Percentiles rank a stretch among this genome's conserved stretches.
Conservation (phyloP, 2,888 invertebrate genomes). For the Leuctra nigra region DNA sequence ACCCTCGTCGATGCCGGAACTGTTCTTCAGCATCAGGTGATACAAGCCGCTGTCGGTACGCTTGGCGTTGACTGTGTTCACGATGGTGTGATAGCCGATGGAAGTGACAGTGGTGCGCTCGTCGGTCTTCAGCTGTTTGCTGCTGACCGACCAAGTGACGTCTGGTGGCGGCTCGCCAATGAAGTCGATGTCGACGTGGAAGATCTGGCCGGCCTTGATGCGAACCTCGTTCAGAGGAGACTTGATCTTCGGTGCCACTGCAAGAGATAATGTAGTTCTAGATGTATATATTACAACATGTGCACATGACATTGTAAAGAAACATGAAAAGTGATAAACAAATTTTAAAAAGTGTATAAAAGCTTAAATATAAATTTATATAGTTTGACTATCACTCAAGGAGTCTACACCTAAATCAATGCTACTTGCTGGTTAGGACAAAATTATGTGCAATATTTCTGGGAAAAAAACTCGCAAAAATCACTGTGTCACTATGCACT, state of each 20-base stretch:
- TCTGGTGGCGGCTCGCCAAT: constrained; percentile 91
- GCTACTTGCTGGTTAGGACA: too few species aligned
- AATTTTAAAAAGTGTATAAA: too few species aligned
- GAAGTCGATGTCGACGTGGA: constrained; percentile 85
- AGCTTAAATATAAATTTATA: too few species aligned
- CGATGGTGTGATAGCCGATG: constrained; percentile 85
- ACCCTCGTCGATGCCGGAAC: constrained; percentile 88
- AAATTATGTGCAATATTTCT: too few species aligned
- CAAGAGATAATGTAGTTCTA: too few species aligned
- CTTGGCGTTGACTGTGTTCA: constrained; percentile 90
- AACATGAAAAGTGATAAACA: too few species aligned
- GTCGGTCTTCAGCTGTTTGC: constrained; percentile 62
- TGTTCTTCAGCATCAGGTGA: constrained; percentile 80
- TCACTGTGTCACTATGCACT: too few species aligned
- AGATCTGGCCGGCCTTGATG: constrained; percentile 87
- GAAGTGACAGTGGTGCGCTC: constrained; percentile 83
- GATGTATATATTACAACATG: too few species aligned
- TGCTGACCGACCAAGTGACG: constrained; percentile 78
- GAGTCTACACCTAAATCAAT: too few species aligned
- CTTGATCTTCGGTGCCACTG: constrained; percentile 90
- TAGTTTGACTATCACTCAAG: too few species aligned
- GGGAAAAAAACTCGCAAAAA: too few species aligned
- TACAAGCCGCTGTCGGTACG: constrained; percentile 88
- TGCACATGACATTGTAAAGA: too few species aligned
- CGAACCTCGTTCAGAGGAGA: constrained; percentile 84